These are phyloP conservation scores for Montifringilla adamsi DNA, from an alignment of 2,113 vertebrate genomes.

Conservation along the genomic window DNA sequence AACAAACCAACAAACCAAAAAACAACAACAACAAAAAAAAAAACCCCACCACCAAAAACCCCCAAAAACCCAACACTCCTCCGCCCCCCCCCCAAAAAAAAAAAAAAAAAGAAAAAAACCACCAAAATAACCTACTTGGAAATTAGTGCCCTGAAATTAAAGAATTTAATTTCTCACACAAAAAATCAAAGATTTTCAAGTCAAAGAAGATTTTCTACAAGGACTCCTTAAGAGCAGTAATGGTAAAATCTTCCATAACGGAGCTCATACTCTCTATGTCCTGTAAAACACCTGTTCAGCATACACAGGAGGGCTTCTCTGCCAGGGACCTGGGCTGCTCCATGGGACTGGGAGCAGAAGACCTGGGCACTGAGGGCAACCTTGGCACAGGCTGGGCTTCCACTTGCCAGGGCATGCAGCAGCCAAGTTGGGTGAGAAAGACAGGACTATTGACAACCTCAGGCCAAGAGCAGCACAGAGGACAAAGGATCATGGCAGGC, in stretches of 20 bases:
- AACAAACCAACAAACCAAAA: too few species aligned
- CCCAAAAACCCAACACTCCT: too few species aligned
- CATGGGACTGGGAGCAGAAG: not conserved
- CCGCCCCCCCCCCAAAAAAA: not conserved
- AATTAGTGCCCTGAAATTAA: not conserved
- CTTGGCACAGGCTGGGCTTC: not conserved
- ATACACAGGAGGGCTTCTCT: not conserved
- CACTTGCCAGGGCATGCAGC: not conserved
- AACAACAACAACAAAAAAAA: not conserved
- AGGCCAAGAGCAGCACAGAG: not conserved
- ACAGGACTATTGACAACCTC: not conserved
- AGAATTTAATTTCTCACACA: not conserved
- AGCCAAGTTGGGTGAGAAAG: fast-evolving
- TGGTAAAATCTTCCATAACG: not conserved
- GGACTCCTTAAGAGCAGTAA: not conserved
- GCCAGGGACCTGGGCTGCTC: not conserved
- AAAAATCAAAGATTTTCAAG: not conserved
- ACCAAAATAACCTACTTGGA: not conserved
- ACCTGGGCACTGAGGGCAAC: not conserved
- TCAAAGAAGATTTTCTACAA: not conserved
- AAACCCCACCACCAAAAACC: not conserved
- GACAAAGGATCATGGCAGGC: fast-evolving
- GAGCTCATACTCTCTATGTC: not conserved
- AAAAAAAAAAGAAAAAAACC: not conserved
- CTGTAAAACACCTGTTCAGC: not conserved